Evolutionary conservation across 1,140 invertebrate species (phyloP).

Genomic region (Listronotus bonariensis): DNA sequence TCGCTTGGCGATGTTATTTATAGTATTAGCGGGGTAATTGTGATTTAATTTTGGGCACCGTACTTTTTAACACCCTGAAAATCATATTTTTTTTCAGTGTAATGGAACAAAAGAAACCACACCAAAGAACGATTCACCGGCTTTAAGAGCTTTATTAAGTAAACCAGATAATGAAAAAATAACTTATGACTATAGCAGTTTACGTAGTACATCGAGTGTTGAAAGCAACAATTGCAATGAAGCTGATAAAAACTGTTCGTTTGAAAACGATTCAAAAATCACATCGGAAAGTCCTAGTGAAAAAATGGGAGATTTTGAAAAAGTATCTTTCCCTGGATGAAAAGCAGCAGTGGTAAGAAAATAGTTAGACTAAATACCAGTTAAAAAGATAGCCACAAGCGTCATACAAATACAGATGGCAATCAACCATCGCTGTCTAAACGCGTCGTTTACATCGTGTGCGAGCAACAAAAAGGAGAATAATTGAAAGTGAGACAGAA

Average conservation of each 20-base stretch:
- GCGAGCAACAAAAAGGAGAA: no score
- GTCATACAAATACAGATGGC: no score
- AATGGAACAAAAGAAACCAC: background rate
- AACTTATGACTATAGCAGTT: conserved; percentile 40
- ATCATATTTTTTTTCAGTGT: conserved; percentile 3
- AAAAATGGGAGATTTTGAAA: conserved; percentile 13
- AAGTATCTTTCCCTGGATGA: conserved; percentile 56
- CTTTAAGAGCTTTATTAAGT: conserved; percentile 58
- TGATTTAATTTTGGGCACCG: no score
- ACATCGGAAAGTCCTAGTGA: background rate
- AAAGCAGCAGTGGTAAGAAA: conserved; percentile 47
- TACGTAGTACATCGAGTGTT: conserved; percentile 14
- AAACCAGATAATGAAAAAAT: conserved; percentile 57
- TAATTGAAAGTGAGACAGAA: no score
- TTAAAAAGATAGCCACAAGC: no score
- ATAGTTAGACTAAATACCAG: no score
- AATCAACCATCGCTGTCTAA: no score
- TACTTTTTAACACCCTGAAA: no score
- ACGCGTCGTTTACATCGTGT: no score
- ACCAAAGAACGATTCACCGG: conserved; percentile 50
- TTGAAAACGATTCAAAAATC: conserved; percentile 21
- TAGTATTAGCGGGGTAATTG: no score
- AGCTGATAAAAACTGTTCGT: conserved; percentile 7
- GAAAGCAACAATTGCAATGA: conserved; percentile 3
- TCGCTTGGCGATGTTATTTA: no score